Evolutionary conservation across 2,888 invertebrate genomes (phyloP).

Genomic region (Pandemis heparana): DNA sequence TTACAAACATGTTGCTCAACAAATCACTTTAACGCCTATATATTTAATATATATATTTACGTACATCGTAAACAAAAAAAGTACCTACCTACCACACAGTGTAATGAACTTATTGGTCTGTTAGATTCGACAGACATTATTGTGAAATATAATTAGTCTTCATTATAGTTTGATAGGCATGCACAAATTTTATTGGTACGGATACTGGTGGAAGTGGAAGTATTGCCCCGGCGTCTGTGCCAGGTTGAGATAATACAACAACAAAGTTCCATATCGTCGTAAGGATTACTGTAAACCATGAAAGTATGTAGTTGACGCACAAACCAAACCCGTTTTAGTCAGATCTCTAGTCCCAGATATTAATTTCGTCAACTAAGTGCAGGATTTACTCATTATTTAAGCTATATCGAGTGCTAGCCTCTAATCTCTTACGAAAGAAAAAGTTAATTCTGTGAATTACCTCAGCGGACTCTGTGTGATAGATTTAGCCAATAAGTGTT

Average conservation of each 20-base stretch:
- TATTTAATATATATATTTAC: constrained; percentile 18
- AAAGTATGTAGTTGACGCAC: constrained; percentile 55
- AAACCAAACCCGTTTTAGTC: constrained; percentile 77
- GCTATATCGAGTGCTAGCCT: constrained; percentile 59
- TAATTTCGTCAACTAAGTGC: constrained; percentile 67
- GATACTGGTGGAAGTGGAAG: constrained; percentile 43
- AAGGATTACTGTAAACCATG: constrained; percentile 36
- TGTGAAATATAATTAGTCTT: constrained; percentile 7
- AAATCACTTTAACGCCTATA: constrained; percentile 27
- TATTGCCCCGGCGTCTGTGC: constrained; percentile 50
- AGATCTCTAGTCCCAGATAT: constrained; percentile 81
- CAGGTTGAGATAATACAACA: constrained; percentile 47
- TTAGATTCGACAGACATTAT: constrained; percentile 13
- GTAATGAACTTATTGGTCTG: constrained; percentile 1
- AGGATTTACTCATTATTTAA: constrained; percentile 67
- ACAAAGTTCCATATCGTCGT: constrained; percentile 50
- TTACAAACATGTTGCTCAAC: constrained; percentile 35
- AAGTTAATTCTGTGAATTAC: constrained; percentile 78
- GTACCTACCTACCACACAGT: neutral
- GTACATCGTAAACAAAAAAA: constrained; percentile 1
- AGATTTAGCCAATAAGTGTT: constrained; percentile 85
- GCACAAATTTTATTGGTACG: constrained; percentile 30
- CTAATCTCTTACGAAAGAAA: constrained; percentile 48
- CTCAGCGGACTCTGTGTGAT: constrained; percentile 84
- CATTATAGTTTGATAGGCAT: constrained; percentile 22